phyloP scores from a whole-genome alignment of 2,797 vertebrate genomes.

The Mus spretus region DNA sequence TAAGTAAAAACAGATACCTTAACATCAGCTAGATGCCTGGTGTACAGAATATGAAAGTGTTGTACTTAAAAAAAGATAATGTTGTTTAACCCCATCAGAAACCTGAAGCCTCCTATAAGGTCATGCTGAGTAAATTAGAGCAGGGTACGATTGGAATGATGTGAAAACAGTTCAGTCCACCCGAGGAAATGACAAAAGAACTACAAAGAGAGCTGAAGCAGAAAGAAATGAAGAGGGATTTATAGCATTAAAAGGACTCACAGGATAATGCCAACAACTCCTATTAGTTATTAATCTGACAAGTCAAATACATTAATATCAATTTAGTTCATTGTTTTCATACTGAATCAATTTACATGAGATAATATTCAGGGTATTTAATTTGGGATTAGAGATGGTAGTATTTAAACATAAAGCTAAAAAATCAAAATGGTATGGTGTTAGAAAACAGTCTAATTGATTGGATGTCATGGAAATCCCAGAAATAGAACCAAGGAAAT shows the following conservation, averaged over 20 bases:
- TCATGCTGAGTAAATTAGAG: not conserved
- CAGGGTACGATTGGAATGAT: not conserved
- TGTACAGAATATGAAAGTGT: not conserved
- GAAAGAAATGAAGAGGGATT: not conserved
- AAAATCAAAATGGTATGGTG: not conserved
- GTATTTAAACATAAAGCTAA: conserved; percentile 24
- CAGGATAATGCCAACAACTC: not conserved
- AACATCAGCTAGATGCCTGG: not conserved
- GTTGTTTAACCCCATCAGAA: not conserved
- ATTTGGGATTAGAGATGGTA: not conserved
- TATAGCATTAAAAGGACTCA: not conserved
- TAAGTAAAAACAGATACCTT: not conserved
- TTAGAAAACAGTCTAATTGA: not conserved
- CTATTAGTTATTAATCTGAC: not conserved
- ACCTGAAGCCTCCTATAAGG: not conserved
- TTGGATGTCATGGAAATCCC: not conserved
- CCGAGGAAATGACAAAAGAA: not conserved
- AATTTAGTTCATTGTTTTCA: not conserved
- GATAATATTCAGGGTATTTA: not conserved
- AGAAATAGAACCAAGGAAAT: conserved; percentile 26
- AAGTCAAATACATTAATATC: not conserved
- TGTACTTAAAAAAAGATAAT: not conserved
- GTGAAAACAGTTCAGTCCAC: not conserved
- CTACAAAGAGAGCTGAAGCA: not conserved
- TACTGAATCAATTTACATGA: not conserved